Conservation (phyloP, 2,797 vertebrate species). For the Microcaecilia unicolor region DNA sequence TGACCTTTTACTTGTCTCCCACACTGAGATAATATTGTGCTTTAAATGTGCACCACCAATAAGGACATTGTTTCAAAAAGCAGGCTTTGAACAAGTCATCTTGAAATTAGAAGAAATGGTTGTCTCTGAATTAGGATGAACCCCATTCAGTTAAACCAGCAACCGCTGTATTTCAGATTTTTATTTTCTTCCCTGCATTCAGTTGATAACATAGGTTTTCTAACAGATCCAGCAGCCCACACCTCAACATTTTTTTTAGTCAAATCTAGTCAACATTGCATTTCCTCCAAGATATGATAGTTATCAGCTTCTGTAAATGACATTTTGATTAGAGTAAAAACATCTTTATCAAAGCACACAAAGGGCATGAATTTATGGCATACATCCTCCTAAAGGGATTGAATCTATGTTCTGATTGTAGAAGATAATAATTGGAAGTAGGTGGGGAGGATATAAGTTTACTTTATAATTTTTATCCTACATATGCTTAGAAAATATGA, state of each 20-base stretch:
- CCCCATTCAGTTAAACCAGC: slow-evolving; percentile 37
- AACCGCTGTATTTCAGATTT: slow-evolving; percentile 44
- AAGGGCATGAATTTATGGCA: too few species aligned
- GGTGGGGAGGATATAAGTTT: too few species aligned
- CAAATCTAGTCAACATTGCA: slow-evolving; percentile 46
- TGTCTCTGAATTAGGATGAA: slow-evolving; percentile 58
- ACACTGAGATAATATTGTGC: slow-evolving; percentile 57
- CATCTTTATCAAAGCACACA: slow-evolving; percentile 32
- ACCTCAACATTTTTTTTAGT: slow-evolving; percentile 50
- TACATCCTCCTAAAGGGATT: too few species aligned
- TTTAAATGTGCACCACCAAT: slow-evolving; percentile 54
- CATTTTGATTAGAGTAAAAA: slow-evolving; percentile 45
- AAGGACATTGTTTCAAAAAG: slow-evolving; percentile 54
- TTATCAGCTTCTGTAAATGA: slow-evolving; percentile 35
- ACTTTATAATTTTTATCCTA: too few species aligned
- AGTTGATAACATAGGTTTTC: slow-evolving; percentile 46
- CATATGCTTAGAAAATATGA: too few species aligned
- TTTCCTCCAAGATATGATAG: slow-evolving; percentile 41
- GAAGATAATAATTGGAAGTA: too few species aligned
- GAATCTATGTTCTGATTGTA: too few species aligned
- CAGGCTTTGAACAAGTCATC: slow-evolving; percentile 51
- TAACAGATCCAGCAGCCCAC: slow-evolving; percentile 41
- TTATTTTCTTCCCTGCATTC: slow-evolving; percentile 42
- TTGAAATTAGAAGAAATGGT: slow-evolving; percentile 56
- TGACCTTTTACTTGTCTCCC: slow-evolving; percentile 75